Base-by-base conservation (phyloP, 2,113 vertebrate species). In the Nematolebias whitei region DNA sequence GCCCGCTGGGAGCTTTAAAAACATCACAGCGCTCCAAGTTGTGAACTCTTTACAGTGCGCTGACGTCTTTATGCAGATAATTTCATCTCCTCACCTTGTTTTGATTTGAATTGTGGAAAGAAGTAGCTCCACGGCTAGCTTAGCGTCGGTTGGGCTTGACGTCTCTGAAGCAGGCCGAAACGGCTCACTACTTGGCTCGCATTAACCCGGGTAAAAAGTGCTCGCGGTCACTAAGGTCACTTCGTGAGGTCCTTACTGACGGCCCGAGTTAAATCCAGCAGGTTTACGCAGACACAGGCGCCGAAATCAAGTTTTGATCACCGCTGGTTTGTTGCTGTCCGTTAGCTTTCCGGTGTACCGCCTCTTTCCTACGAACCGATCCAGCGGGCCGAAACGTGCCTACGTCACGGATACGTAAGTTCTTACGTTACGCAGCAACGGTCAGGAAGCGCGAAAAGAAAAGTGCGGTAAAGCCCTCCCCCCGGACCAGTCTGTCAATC, bases 301-400 rank as follows among this genome's bases (percentile, higher is more conserved):
- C 22, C 10, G 26, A 13, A 59, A 24, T 63, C 11, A 10, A 51
- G 67, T 71, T 83, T 77, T 29, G 62, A 39, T 57, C 15, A 0
- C 24, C 29, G 68, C 53, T 76, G 14, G 60, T 29, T 52, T 49
- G 23, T 53, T 38, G 62, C 76, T 85, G 56, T 44, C 32, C 60
- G 47, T 41, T 76, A 85, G 83, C 82, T 81, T 85, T 87, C 85
- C 84, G 88, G 84, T 86, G 84, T 84, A 85, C 74, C 79, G 75
- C 68, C 76, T 85, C 81, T 77, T 49, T 35, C 57, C 66, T 45
- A 62, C 55, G 52, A 71, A 61, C 14, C n/a, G 52, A 81, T 49
- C 22, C 74, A 57, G 63, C 67, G 63, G 66, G 71, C 75, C 69
- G 71, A n/a, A 47, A 67, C 77, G 69, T 29, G 14, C 20, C 85